Conservation (phyloP, 2,113 vertebrate genomes). For the Syngnathus scovelli region DNA sequence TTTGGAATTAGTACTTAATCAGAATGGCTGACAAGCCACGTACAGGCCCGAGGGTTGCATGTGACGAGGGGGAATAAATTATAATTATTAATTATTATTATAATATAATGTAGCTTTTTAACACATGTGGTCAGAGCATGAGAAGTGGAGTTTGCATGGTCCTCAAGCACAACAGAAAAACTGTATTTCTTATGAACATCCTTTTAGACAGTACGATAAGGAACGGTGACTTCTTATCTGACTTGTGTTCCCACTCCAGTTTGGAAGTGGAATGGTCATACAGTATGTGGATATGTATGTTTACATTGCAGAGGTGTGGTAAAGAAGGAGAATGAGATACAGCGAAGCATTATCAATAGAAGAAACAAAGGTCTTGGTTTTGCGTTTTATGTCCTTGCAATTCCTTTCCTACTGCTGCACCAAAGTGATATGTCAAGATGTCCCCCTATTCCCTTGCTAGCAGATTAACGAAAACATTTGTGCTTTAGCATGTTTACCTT, state of each 20-base stretch:
- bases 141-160: not conserved
- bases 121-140: not conserved
- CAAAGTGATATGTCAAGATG: too few species aligned
- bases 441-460: not conserved
- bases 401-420: too few species aligned
- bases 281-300: too few species aligned
- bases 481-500: not conserved
- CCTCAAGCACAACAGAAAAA: not conserved
- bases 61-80: not conserved
- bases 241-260: too few species aligned
- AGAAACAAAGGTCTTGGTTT: too few species aligned
- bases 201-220: not conserved
- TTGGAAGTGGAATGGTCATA: too few species aligned
- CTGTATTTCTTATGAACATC: not conserved
- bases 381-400: too few species aligned
- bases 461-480: not conserved
- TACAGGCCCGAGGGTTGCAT: not conserved
- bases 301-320: too few species aligned
- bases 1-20: not conserved
- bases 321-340: too few species aligned
- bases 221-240: too few species aligned
- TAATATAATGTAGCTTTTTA: not conserved
- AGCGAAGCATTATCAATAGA: too few species aligned
- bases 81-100: too few species aligned
- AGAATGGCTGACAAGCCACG: not conserved